Base-by-base conservation (phyloP, 2,888 invertebrate genomes). In the Diplolepis rosae region DNA sequence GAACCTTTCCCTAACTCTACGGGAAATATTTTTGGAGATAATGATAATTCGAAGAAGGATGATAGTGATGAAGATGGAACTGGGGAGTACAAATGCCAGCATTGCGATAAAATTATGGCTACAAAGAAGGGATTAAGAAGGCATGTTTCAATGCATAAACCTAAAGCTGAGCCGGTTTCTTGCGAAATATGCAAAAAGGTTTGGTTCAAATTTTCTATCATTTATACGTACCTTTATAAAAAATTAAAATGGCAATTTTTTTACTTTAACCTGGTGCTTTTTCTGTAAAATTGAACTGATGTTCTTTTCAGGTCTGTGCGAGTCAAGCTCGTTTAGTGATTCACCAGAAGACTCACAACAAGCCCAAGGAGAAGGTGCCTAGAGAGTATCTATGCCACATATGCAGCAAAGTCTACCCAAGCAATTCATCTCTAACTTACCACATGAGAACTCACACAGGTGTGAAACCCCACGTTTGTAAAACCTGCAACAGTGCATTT, bases 381-480 rank as follows among this genome's bases (percentile, higher is more conserved):
- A 80, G 88, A 15, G 88, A 88, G 71, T 89, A 88, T 68, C 78
- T 89, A 2, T 89, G 88, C 76, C 88, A 89, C 69, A 88, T 89
- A 18, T 89, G 88, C 75, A 88, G 88, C 74, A 89, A 89, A 77
- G 88, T 89, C 2, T 89, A 89, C 65, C 88, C 88, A 6, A 89
- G 88, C 71, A 89, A 88, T 74, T 89, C 88, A 1, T 89, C 88
- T 0, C 75, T 89, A 11, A 89, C 88, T 1, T 89, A 89, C 77
- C 88, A 89, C 71, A 88, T 89, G 88, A 85, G 88, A 54, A 89
- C 88, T 27, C 88, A 89, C 66, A 86, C 88, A 2, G 88, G 88
- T 3, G 82, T 88, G 0, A 88, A 88, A 56, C 88, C 88, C 2
- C 88, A 88, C 22, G 88, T 89, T 35, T 88, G 88, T 71, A 88